Base-by-base conservation (phyloP, 2,113 vertebrate species). In the Tachuris rubrigastra region DNA sequence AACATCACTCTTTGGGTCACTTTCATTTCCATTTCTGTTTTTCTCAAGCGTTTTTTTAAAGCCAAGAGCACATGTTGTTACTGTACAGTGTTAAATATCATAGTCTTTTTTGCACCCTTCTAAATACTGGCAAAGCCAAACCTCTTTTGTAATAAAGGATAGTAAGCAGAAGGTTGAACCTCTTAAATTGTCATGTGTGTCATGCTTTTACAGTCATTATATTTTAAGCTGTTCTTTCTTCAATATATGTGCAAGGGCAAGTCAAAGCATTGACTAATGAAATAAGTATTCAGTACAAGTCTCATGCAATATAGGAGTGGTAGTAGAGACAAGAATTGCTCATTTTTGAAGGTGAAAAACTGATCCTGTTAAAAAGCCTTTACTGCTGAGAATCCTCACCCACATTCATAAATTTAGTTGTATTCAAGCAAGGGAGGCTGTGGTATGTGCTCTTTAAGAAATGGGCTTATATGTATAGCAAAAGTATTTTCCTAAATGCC, bases 171-270 rank as follows among this genome's bases (percentile, higher is more conserved):
- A 60, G 30, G 16, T 89, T 27, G 59, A 60, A 56, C 31, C 35
- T 89, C 55, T 47, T 46, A 60, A 87, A 60, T 77, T 30, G 7
- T 27, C 15, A 3, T 2, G 12, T 17, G 6, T 67, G 17, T 42
- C 14, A 3, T 10, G 17, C 55, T n/a, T 41, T 28, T 66, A n/a
- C 79, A 69, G 50, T 65, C 79, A 49, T 60, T 47, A 30, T 30
- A n/a, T 25, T 79, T 76, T 77, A 49, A 83, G 73, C 9, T 66
- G 37, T 20, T 79, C 49, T 72, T 81, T 44, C 44, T 66, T 66
- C 50, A 31, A 0, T 65, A 1, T 4, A 3, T 1, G 9, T 41
- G 24, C n/a, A 46, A 63, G 52, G 37, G 21, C 35, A 68, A 79
- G 79, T 42, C 35, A 77, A 27, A 85, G 44, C 62, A 47, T 2